phyloP scores from a whole-genome alignment of 2,888 invertebrate genomes.

The Stegana nigrithorax region DNA sequence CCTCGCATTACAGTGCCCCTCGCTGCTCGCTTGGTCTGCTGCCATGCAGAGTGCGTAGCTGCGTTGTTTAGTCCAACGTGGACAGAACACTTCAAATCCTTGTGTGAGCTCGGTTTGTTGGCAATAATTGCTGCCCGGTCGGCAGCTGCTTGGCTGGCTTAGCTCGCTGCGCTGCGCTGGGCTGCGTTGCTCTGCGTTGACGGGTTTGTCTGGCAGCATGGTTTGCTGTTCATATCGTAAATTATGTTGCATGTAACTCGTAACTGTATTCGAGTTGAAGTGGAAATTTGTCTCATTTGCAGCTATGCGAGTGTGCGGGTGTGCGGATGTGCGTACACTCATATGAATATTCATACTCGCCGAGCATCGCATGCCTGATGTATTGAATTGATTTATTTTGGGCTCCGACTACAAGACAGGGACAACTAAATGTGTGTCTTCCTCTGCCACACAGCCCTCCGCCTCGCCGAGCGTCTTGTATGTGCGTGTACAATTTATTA shows the following conservation, averaged over 20 bases:
- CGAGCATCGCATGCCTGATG: neutral
- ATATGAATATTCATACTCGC: neutral
- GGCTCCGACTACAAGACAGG: neutral
- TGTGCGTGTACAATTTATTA: neutral
- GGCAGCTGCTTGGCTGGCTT: neutral
- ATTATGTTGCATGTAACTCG: conserved; percentile 54
- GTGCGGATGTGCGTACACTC: conserved; percentile 6
- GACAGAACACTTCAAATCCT: too few species aligned
- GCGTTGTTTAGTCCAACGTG: too few species aligned
- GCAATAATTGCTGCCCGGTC: neutral
- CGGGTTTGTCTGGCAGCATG: neutral
- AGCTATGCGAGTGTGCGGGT: conserved; percentile 35
- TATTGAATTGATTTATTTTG: conserved; percentile 10
- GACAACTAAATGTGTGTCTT: neutral
- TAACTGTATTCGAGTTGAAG: conserved; percentile 57
- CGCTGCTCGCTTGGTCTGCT: too few species aligned
- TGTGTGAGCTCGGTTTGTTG: neutral
- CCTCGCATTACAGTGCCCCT: too few species aligned
- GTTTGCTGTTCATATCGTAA: conserved; percentile 47
- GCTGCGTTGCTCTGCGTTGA: neutral
- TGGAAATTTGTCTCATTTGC: conserved; percentile 59
- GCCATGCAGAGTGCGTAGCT: too few species aligned
- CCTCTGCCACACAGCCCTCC: neutral
- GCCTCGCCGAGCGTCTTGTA: neutral
- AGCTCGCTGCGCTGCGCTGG: too few species aligned